Conservation (phyloP, 2,888 invertebrate species). For the Geotrupes spiniger region DNA sequence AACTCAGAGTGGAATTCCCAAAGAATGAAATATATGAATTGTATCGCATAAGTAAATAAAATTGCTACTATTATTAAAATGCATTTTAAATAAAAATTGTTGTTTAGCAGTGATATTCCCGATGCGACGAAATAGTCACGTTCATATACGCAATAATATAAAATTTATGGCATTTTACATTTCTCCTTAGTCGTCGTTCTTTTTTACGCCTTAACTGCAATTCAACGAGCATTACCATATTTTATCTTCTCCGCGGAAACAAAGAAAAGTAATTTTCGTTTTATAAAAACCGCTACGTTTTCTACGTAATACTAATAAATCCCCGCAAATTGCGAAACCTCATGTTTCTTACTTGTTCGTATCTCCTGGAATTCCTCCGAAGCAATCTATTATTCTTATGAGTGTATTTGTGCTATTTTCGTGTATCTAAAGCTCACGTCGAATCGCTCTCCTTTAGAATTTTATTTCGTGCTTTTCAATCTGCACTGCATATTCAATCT, state of each 20-base stretch:
- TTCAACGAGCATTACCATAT: conserved; percentile 3
- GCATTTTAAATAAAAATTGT: too few species aligned
- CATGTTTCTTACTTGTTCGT: conserved; percentile 2
- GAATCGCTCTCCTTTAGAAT: conserved; percentile 8
- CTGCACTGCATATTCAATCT: conserved; percentile 18
- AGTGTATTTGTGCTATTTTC: conserved; percentile 11
- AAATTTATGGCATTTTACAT: too few species aligned
- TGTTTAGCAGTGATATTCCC: too few species aligned
- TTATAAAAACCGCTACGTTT: neutral
- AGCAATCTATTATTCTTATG: conserved; percentile 15
- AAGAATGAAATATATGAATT: too few species aligned
- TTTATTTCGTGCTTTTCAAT: conserved; percentile 13
- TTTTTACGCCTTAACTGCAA: neutral
- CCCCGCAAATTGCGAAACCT: conserved; percentile 7
- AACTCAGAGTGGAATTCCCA: too few species aligned
- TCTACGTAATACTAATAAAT: conserved; percentile 3
- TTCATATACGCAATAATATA: too few species aligned
- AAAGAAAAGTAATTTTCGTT: conserved; percentile 6
- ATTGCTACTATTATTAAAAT: too few species aligned
- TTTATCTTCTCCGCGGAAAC: conserved; percentile 1
- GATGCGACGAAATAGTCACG: too few species aligned
- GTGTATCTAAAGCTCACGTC: conserved; percentile 5
- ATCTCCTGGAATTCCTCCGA: neutral
- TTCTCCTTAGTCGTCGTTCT: too few species aligned
- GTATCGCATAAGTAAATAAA: too few species aligned